These are phyloP conservation scores for Aegithalos caudatus DNA, from an alignment of 2,113 vertebrate species.

Conservation along the genomic window DNA sequence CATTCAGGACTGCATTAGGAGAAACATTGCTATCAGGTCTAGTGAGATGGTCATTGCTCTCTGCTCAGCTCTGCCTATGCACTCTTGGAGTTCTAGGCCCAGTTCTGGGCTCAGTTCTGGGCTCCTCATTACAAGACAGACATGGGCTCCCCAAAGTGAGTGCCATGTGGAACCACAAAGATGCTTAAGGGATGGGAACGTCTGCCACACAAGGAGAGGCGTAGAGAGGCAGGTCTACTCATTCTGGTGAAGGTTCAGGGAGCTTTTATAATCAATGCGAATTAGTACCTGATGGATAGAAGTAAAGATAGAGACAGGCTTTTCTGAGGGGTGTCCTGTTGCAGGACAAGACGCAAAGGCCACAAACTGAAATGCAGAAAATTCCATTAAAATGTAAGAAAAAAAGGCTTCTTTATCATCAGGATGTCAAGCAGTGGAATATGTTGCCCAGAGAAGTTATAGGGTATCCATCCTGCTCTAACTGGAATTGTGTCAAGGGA, in stretches of 20 bases:
- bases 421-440: not conserved
- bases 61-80: not conserved
- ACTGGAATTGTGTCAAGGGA: not conserved
- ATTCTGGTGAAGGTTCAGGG: too few relatives aligned
- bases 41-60: not conserved
- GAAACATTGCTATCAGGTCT: not conserved
- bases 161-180: not conserved
- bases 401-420: not conserved
- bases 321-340: not conserved
- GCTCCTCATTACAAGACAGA: not conserved
- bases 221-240: not conserved
- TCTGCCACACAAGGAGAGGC: not conserved
- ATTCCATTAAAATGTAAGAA: not conserved
- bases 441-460: not conserved
- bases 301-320: not conserved
- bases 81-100: not conserved
- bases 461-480: not conserved
- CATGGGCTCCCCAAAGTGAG: not conserved
- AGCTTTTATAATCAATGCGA: not conserved
- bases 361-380: not conserved
- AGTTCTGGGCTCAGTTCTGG: not conserved
- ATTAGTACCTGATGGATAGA: not conserved
- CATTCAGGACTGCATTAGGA: not conserved
- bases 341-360: not conserved
- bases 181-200: not conserved